Percentiles rank a stretch among this genome's conserved stretches.
Evolutionary conservation across 1,140 invertebrate genomes (phyloP).

Genomic region (Bombus soroeensis): DNA sequence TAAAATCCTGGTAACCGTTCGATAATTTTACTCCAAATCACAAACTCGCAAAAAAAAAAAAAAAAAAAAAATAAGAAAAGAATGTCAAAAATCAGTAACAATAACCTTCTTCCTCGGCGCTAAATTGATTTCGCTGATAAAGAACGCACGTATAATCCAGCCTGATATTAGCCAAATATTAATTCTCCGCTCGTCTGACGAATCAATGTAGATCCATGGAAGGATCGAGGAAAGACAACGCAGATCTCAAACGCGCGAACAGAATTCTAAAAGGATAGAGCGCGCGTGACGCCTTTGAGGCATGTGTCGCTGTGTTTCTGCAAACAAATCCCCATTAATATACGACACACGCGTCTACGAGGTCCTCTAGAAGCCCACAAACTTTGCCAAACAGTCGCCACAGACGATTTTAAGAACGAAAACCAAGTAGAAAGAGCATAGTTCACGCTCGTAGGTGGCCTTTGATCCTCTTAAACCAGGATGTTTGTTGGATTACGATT

Average conservation of each 20-base stretch:
- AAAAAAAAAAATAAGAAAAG: no score
- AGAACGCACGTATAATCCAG: not conserved
- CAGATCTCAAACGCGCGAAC: not conserved
- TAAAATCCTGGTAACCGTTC: not conserved
- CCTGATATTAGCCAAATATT: not conserved
- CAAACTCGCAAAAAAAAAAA: not conserved
- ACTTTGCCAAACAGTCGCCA: not conserved
- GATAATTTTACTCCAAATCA: not conserved
- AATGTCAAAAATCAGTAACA: no score
- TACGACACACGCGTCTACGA: not conserved
- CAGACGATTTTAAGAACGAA: no score
- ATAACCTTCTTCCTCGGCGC: not conserved
- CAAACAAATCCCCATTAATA: constrained; percentile 8
- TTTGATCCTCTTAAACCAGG: not conserved
- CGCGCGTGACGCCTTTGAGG: not conserved
- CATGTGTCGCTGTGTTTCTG: not conserved
- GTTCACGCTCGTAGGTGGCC: not conserved
- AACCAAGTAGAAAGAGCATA: no score
- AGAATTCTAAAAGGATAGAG: not conserved
- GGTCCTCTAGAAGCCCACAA: not conserved
- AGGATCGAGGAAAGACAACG: not conserved
- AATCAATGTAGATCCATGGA: not conserved
- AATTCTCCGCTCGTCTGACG: constrained; percentile 7
- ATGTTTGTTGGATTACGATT: not conserved
- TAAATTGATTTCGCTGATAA: not conserved